Evolutionary conservation across 2,888 invertebrate species (phyloP), one percentile per base, ranked within the genome.

Genomic region (Teinopalpus imperialis): DNA sequence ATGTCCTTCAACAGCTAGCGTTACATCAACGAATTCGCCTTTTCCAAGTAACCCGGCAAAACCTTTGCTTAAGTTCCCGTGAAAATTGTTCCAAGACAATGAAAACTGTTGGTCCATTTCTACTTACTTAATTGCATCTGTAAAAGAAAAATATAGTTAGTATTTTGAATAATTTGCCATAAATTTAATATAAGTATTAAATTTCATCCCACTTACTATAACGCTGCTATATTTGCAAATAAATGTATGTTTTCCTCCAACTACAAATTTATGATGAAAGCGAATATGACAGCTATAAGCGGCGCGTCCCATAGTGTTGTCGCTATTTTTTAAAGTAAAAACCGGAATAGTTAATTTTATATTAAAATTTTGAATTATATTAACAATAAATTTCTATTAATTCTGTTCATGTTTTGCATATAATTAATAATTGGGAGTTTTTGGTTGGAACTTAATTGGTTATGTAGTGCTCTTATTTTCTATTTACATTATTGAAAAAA

Each of bases 1-100:
- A 70, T 91, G 90, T 21, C 93, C 93, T 62, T 92, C 92, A 57
- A 90, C 91, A 16, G 91, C 91, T 49, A 91, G 81, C 48, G 91
- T 91, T 40, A 91, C 91, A 70, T 92, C 91, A 16, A 91, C 91
- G 51, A 92, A 88, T 66, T 90, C 90, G 59, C 90, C 88, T 65
- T 89, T 90, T 55, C 90, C 90, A 51, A 91, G 74, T 66, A 92
- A 78, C 64, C 89, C 89, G 74, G 91, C 90, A 63, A 93, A 92
- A 48, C 92, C 93, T 67, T 90, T 90, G 59, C 92, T 90, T 62
- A 93, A 87, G 70, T 93, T 93, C 53, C 91, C 91, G 78, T 92
- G 92, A 88, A 93, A 93, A 81, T 93, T 93, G 72, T 93, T 93
- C 93, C 93, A 93, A 72, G 92, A 91, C 75, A 93, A 87, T 72